phyloP scores from a whole-genome alignment of 1,140 invertebrate genomes.

The Helicoverpa armigera region DNA sequence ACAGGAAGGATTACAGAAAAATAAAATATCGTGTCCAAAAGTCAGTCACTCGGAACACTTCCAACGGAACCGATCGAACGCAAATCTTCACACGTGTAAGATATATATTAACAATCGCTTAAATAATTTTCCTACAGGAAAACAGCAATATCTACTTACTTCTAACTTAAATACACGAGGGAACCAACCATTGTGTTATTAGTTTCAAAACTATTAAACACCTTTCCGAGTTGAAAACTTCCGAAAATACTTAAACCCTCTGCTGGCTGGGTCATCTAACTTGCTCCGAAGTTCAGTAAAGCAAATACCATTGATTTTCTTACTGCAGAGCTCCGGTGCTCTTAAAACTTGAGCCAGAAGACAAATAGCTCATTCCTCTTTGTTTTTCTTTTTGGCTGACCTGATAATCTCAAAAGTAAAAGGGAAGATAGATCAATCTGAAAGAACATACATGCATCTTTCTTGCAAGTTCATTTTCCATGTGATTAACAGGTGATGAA shows the following conservation, averaged over 20 bases:
- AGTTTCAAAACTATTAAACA: neutral
- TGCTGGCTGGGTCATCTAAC: slow-evolving; percentile 26
- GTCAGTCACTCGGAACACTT: no score
- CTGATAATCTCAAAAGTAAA: neutral
- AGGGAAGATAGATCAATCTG: neutral
- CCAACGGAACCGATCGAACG: no score
- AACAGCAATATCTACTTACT: no score
- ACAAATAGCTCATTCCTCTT: slow-evolving; percentile 36
- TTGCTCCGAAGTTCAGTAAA: slow-evolving; percentile 10
- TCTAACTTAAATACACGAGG: no score
- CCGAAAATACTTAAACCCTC: slow-evolving; percentile 24
- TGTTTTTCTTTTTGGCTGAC: slow-evolving; percentile 35
- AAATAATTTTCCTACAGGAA: no score
- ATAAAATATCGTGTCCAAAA: no score
- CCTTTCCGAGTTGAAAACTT: neutral
- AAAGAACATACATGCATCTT: no score
- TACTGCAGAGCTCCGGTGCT: neutral
- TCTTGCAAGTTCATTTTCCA: no score
- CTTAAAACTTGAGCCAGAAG: slow-evolving; percentile 19
- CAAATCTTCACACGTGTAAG: no score
- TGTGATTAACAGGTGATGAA: no score
- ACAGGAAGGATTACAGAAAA: no score
- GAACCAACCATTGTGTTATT: neutral
- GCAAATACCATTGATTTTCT: slow-evolving; percentile 36
- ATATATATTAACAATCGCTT: no score